A percentile compares a stretch with the other conserved stretches of the same genome.
Conservation (phyloP, 2,797 vertebrate genomes). For the Eulemur mongoz region DNA sequence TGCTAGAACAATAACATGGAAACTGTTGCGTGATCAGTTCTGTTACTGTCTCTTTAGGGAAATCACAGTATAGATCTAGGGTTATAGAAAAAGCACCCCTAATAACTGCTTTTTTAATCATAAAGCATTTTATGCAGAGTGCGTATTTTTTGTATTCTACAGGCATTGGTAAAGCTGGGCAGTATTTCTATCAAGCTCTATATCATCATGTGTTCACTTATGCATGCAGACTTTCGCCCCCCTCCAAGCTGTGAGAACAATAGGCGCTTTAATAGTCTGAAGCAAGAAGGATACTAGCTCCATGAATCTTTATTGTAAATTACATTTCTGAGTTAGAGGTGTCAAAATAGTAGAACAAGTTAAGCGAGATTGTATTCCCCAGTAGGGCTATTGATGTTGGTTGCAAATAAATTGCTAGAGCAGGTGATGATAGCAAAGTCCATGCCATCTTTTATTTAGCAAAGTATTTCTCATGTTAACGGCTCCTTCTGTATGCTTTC, state of each 20-base stretch:
- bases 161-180: constrained; percentile 29
- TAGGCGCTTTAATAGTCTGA: constrained; percentile 62
- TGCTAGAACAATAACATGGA: neutral
- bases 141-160: constrained; percentile 47
- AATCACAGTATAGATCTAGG: neutral
- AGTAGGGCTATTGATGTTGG: constrained; percentile 66
- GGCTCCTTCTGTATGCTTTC: constrained; percentile 74
- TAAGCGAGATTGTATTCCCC: constrained; percentile 73
- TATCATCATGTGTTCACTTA: constrained; percentile 62
- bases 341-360: constrained; percentile 71
- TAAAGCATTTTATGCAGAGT: neutral
- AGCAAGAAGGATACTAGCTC: constrained; percentile 67
- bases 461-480: constrained; percentile 69
- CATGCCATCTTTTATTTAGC: constrained; percentile 78
- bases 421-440: constrained; percentile 66
- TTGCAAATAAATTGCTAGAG: constrained; percentile 76
- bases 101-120: neutral
- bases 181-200: constrained; percentile 56
- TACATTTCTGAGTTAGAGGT: constrained; percentile 73
- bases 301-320: constrained; percentile 79
- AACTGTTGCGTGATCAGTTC: neutral
- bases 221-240: constrained; percentile 52
- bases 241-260: constrained; percentile 50
- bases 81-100: neutral
- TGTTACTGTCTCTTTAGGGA: neutral